phyloP scores from a whole-genome alignment of 2,888 invertebrate genomes.

The Orthosia cruda region DNA sequence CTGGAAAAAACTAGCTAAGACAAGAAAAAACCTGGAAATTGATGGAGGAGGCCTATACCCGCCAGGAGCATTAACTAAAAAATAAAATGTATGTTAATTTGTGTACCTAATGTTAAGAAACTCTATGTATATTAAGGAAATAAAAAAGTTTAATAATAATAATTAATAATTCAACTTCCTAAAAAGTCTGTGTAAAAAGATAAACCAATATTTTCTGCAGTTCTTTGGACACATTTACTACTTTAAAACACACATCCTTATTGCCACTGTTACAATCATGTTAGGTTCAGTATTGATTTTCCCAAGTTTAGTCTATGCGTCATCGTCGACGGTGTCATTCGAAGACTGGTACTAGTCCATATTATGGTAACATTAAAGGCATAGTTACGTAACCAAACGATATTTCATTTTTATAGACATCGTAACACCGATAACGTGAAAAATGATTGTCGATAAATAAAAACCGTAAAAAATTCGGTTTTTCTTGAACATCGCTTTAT shows the following conservation, averaged over 20 bases:
- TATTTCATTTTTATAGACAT: conserved; percentile 65
- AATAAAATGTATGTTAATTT: too few relatives aligned
- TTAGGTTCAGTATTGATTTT: conserved; percentile 75
- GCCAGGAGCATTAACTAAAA: too few relatives aligned
- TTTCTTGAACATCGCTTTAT: conserved; percentile 39
- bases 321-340: conserved; percentile 75
- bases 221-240: conserved; percentile 3
- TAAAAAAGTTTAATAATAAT: too few relatives aligned
- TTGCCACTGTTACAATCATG: conserved; percentile 3
- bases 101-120: too few relatives aligned
- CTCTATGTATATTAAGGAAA: too few relatives aligned
- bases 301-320: conserved; percentile 73
- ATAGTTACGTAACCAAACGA: conserved; percentile 47
- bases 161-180: background rate
- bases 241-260: conserved; percentile 4
- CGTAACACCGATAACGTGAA: conserved; percentile 49
- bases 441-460: conserved; percentile 49
- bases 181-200: background rate
- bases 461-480: conserved; percentile 16
- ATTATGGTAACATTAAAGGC: conserved; percentile 47
- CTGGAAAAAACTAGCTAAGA: too few relatives aligned
- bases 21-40: too few relatives aligned
- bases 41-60: too few relatives aligned
- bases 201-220: background rate
- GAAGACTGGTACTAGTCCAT: conserved; percentile 74